A percentile compares a stretch with the other conserved stretches of the same genome.
These are phyloP conservation scores for Choloepus hoffmanni DNA, from an alignment of 2,113 vertebrate genomes.

Conservation along the genomic window DNA sequence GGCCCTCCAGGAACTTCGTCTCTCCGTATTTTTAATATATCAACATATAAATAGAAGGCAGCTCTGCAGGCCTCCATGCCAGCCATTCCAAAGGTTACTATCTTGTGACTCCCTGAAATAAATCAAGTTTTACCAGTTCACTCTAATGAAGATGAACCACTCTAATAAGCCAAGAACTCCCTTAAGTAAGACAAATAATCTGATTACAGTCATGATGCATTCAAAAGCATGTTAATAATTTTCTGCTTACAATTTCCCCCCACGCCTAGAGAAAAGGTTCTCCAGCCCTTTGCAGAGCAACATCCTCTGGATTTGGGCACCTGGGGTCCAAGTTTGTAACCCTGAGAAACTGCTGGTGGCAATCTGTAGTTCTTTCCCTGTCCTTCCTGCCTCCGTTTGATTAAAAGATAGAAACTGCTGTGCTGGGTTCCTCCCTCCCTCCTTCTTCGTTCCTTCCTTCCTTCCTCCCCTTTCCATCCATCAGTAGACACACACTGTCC, in stretches of 20 bases:
- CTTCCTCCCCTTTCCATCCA: not conserved
- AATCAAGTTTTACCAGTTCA: constrained; percentile 31
- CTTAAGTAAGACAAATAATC: not conserved
- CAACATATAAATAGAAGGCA: not conserved
- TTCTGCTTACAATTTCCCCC: not conserved
- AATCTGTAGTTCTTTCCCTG: not conserved
- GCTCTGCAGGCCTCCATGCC: not conserved
- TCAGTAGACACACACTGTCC: not conserved
- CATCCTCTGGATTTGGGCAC: not conserved
- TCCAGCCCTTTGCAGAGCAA: not conserved
- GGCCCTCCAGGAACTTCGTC: not conserved
- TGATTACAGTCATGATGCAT: not conserved
- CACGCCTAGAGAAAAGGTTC: not conserved
- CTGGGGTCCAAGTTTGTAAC: not conserved
- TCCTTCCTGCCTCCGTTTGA: not conserved
- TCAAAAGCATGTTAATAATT: not conserved
- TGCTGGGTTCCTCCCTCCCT: not conserved
- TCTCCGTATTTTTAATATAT: not conserved
- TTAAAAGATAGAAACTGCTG: not conserved
- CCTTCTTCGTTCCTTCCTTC: not conserved
- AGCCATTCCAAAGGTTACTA: not conserved
- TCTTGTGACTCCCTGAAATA: constrained; percentile 26
- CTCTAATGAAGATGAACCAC: not conserved
- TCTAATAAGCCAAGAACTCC: constrained; percentile 29
- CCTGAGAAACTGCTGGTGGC: not conserved